A percentile compares a stretch with the other conserved stretches of the same genome.
Evolutionary conservation across 2,888 invertebrate genomes (phyloP).

Genomic region (Agonopterix alstromeriana): DNA sequence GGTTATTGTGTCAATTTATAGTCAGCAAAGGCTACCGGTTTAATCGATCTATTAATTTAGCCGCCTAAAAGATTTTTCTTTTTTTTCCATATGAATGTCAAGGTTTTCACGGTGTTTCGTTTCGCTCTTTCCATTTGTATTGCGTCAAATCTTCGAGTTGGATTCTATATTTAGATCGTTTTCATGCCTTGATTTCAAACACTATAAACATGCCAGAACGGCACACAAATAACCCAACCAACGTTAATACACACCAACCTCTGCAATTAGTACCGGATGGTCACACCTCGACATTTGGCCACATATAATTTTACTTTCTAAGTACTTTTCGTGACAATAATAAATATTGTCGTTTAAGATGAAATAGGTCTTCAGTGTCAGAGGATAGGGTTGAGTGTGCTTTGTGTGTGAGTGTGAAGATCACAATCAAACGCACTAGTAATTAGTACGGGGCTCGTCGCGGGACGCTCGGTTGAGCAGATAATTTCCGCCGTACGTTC

Average conservation of each 20-base stretch:
- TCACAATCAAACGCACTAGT: constrained; percentile 72
- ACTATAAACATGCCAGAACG: constrained; percentile 55
- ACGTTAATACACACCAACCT: constrained; percentile 36
- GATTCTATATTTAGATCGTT: constrained; percentile 44
- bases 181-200: constrained; percentile 45
- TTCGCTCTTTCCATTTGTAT: too few relatives aligned
- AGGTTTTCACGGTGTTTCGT: too few relatives aligned
- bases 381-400: constrained; percentile 33
- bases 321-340: constrained; percentile 71
- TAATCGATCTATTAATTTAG: constrained; percentile 3
- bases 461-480: constrained; percentile 69
- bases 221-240: constrained; percentile 56
- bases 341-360: constrained; percentile 25
- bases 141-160: neutral
- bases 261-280: constrained; percentile 73
- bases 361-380: constrained; percentile 28
- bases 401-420: constrained; percentile 31
- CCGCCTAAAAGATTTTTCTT: neutral
- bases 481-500: constrained; percentile 74
- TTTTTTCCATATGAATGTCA: neutral
- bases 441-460: constrained; percentile 69
- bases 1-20: constrained; percentile 42
- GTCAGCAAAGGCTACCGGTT: constrained; percentile 30
- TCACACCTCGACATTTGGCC: constrained; percentile 70
- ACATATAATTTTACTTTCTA: constrained; percentile 72